phyloP scores from a whole-genome alignment of 2,113 vertebrate species.

The Vimba vimba region DNA sequence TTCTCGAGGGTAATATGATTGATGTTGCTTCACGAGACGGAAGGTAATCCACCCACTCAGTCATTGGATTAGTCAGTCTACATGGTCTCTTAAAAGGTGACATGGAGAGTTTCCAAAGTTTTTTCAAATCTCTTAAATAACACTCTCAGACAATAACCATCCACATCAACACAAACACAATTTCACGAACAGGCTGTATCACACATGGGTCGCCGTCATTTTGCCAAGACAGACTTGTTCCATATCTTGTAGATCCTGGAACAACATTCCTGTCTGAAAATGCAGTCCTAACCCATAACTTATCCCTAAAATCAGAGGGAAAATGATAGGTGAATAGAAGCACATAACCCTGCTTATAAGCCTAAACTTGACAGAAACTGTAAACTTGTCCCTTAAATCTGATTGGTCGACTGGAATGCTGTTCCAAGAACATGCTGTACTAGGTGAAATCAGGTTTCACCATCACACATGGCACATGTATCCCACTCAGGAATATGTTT shows the following conservation, averaged over 20 bases:
- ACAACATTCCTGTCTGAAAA: too few relatives aligned
- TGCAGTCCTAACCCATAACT: too few relatives aligned
- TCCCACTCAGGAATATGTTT: background rate
- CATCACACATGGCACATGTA: background rate
- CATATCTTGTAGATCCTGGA: too few relatives aligned
- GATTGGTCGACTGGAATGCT: too few relatives aligned
- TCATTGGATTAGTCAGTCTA: conserved; percentile 13
- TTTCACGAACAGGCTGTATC: background rate
- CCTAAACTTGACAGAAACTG: too few relatives aligned
- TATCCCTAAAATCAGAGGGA: too few relatives aligned
- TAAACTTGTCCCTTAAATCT: too few relatives aligned
- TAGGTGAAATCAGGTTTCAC: too few relatives aligned
- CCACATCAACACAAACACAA: background rate
- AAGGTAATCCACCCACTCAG: background rate
- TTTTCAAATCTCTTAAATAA: conserved; percentile 2
- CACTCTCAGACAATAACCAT: background rate
- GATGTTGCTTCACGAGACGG: background rate
- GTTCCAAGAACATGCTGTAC: too few relatives aligned
- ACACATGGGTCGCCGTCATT: background rate
- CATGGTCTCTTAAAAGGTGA: background rate
- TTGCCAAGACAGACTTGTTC: too few relatives aligned
- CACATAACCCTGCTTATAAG: too few relatives aligned
- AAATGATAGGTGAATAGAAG: too few relatives aligned
- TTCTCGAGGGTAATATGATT: background rate
- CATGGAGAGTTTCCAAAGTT: background rate